These are phyloP conservation scores for Lytechinus pictus DNA, from an alignment of 35 echinoderm and acorn worm species.

Conservation along the genomic window DNA sequence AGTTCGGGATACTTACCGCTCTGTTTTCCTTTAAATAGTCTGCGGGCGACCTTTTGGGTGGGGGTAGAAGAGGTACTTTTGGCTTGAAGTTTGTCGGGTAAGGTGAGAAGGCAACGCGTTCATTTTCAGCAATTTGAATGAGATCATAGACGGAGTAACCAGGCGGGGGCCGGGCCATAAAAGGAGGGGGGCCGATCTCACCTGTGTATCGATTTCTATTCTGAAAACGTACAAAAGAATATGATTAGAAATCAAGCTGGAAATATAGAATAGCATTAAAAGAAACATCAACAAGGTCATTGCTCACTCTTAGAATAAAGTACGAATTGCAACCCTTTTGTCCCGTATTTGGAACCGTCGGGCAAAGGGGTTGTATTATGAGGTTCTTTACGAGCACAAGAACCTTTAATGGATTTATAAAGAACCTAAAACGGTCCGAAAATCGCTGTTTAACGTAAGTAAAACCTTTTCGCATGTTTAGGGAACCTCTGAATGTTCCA, in stretches of 20 bases:
- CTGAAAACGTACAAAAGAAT: background rate
- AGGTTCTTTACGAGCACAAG: too few relatives aligned
- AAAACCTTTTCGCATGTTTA: too few relatives aligned
- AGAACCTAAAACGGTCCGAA: too few relatives aligned
- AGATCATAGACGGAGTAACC: background rate
- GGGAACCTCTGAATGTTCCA: too few relatives aligned
- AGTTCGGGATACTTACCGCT: background rate
- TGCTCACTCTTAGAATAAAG: too few relatives aligned
- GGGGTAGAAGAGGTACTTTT: background rate
- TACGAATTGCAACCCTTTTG: too few relatives aligned
- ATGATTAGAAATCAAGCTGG: background rate
- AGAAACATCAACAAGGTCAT: too few relatives aligned
- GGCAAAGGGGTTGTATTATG: too few relatives aligned
- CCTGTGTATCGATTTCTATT: conserved; percentile 13
- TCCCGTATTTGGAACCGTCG: too few relatives aligned
- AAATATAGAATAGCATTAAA: background rate
- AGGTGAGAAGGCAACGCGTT: conserved; percentile 22
- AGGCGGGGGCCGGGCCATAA: background rate
- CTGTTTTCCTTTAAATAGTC: background rate
- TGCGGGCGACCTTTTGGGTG: conserved; percentile 22
- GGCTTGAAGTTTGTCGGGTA: conserved; percentile 12
- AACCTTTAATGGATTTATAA: too few relatives aligned
- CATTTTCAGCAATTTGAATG: conserved; percentile 19
- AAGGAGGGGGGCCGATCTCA: background rate
- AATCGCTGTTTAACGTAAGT: too few relatives aligned